These are phyloP conservation scores for Oncorhynchus gorbuscha DNA, from an alignment of 2,113 vertebrate genomes.

Conservation along the genomic window DNA sequence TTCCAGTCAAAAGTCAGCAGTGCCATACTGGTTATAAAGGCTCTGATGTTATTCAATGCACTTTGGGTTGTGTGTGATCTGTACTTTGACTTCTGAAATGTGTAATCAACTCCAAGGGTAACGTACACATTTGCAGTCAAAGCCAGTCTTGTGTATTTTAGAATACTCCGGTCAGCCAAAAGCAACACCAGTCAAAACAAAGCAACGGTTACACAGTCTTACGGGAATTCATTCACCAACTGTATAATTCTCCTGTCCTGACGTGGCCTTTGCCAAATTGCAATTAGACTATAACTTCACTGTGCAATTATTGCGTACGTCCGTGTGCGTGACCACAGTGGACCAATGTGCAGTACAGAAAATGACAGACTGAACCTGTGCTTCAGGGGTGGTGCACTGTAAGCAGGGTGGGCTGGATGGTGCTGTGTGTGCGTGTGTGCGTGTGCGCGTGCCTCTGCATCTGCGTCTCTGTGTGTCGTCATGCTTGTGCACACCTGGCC, in stretches of 20 bases:
- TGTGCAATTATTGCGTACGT: background rate
- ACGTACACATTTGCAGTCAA: slow-evolving; percentile 15
- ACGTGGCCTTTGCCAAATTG: slow-evolving; percentile 19
- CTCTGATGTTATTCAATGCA: slow-evolving; percentile 5
- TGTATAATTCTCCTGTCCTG: slow-evolving; percentile 1
- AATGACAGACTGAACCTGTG: background rate
- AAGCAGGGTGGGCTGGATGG: background rate
- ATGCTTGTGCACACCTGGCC: background rate
- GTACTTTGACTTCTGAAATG: slow-evolving; percentile 36
- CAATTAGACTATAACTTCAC: slow-evolving; percentile 3
- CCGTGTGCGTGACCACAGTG: slow-evolving; percentile 3
- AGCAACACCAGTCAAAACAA: slow-evolving; percentile 32
- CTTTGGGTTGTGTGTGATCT: background rate
- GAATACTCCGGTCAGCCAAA: slow-evolving; percentile 26
- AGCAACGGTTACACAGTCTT: slow-evolving; percentile 1
- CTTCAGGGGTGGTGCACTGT: background rate
- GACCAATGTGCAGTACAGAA: background rate
- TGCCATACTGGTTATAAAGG: background rate
- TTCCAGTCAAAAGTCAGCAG: background rate
- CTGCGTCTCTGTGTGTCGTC: background rate
- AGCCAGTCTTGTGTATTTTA: slow-evolving; percentile 36
- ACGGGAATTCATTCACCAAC: slow-evolving; percentile 19
- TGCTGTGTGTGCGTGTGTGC: background rate
- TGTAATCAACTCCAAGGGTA: slow-evolving; percentile 43
- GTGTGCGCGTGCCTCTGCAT: background rate